Conservation (phyloP, 53 echinoderm and acorn worm genomes). For the Crossaster papposus region DNA sequence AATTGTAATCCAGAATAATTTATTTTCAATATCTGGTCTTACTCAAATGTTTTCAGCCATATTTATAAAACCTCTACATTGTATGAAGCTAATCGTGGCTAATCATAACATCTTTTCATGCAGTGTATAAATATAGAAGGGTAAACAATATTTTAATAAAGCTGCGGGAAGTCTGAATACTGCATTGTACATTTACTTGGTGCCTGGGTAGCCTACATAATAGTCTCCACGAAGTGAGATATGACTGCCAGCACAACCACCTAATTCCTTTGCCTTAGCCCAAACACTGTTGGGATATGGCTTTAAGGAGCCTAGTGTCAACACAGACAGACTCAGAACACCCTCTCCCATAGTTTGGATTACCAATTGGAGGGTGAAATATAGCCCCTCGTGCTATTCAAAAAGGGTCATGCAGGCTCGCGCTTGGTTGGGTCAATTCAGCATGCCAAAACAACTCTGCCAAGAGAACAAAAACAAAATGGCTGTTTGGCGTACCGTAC, state of each 20-base stretch:
- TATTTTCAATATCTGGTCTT: too few relatives aligned
- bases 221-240: background rate
- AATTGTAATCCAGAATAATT: too few relatives aligned
- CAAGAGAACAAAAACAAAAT: conserved; percentile 16
- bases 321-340: conserved; percentile 27
- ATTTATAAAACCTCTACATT: background rate
- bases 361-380: conserved; percentile 55
- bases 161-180: background rate
- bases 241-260: conserved; percentile 8
- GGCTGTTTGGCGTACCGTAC: background rate
- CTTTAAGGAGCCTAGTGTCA: conserved; percentile 43
- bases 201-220: background rate
- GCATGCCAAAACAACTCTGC: conserved; percentile 38
- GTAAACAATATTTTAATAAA: background rate
- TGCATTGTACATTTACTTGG: too few relatives aligned
- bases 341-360: conserved; percentile 39
- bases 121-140: background rate
- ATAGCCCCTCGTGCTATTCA: conserved; percentile 44
- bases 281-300: conserved; percentile 37
- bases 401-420: conserved; percentile 23
- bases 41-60: background rate
- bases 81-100: background rate
- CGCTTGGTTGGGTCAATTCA: conserved; percentile 36
- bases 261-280: conserved; percentile 3
- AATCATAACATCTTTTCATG: background rate